Evolutionary conservation across 2,797 vertebrate species (phyloP), one percentile per base, ranked within the genome.

Genomic region (Podarcis lilfordi): DNA sequence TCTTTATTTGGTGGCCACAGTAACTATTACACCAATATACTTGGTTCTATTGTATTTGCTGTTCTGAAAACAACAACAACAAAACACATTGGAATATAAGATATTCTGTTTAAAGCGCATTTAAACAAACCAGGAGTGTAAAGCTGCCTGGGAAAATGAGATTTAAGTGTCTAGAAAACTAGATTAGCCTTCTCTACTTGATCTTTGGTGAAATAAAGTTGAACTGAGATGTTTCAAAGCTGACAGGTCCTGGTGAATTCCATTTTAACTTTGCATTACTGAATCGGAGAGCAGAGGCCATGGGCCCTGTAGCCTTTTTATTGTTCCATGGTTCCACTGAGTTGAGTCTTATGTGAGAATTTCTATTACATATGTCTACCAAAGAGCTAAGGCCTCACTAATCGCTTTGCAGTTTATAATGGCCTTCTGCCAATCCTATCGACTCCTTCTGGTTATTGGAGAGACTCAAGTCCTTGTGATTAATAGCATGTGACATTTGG

Each of bases 161-260:
- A 96, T 93, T 89, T 92, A 95, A 94, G 89, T 91, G 89, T 94
- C 94, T 95, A 94, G 94, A 96, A 96, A 94, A 95, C 43, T 93
- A 95, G 94, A 95, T 95, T 94, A 95, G 79, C 82, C 32, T 95
- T 94, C 91, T 94, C 87, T 17, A 91, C 92, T 93, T 95, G 88
- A 95, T 96, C 93, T 96, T 96, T 95, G 90, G 90, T 90, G 93
- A 96, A 95, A 94, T 91, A 90, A 85, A 75, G 32, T 87, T 93
- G 92, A 96, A 94, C 94, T 93, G 93, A 96, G 94, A 96, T 95
- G 91, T 94, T 93, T 95, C 75, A 75, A 86, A 92, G 72, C 75
- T 94, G 94, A 93, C 94, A 95, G 91, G 89, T 93, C 89, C 87
- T 69, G 10, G 66, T 89, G 95, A 95, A 96, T 96, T 96, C 82